Conservation (phyloP, 2,888 invertebrate species). For the Callimorpha dominula region DNA sequence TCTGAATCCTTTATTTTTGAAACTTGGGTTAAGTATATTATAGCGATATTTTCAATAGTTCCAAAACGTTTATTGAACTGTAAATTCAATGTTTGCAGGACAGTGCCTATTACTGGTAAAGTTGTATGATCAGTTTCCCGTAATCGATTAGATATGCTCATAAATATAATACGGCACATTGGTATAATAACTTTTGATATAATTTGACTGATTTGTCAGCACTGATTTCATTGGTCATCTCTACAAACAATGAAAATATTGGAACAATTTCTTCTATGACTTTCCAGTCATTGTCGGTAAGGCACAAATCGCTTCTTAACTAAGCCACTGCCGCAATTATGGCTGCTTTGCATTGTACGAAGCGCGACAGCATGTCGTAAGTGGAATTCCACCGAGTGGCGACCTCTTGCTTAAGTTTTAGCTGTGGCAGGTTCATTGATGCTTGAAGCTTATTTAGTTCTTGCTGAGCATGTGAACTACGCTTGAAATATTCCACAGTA, state of each 20-base stretch:
- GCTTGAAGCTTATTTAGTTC: conserved; percentile 22
- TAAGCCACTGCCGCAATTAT: conserved; percentile 6
- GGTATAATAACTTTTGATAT: conserved; percentile 15
- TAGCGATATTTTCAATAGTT: not conserved
- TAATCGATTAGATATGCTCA: not conserved
- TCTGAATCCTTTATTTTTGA: not conserved
- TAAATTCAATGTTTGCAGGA: not conserved
- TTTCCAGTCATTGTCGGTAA: conserved; percentile 11
- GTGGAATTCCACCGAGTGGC: conserved; percentile 30
- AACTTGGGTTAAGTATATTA: not conserved
- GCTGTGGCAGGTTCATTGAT: conserved; percentile 29
- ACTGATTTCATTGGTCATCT: conserved; percentile 18
- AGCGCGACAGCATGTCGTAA: conserved; percentile 22
- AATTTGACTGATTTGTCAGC: conserved; percentile 14
- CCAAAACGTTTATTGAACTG: not conserved
- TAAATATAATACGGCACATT: not conserved
- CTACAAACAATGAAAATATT: conserved; percentile 19
- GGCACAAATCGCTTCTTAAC: conserved; percentile 6
- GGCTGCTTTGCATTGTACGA: conserved; percentile 24
- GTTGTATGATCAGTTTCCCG: not conserved
- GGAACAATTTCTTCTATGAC: conserved; percentile 10
- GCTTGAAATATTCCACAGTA: conserved; percentile 32
- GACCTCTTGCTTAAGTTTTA: conserved; percentile 27
- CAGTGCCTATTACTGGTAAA: not conserved
- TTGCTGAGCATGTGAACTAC: conserved; percentile 13